Conservation (phyloP, 2,888 invertebrate genomes). For the Halictus ligatus region DNA sequence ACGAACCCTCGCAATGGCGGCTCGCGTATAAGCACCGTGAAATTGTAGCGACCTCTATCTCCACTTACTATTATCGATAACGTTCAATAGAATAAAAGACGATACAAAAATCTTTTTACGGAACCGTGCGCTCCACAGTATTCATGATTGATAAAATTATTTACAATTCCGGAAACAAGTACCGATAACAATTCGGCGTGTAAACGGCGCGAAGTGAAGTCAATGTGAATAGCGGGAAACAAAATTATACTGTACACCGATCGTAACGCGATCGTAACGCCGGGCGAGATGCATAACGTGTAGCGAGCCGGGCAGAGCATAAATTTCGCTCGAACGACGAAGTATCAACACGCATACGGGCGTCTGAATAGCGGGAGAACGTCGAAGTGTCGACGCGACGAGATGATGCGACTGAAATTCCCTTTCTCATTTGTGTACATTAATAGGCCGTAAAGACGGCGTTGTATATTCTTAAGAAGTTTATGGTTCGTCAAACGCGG, state of each 20-base stretch:
- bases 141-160: neutral
- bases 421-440: conserved; percentile 26
- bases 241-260: neutral
- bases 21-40: too few species aligned
- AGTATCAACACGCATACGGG: neutral
- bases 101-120: too few species aligned
- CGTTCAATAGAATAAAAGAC: too few species aligned
- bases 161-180: neutral
- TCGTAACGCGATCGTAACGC: neutral
- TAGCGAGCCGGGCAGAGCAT: conserved; percentile 1
- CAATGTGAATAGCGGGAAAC: neutral
- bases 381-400: neutral
- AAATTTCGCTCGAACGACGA: conserved; percentile 21
- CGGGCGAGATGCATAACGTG: conserved; percentile 1
- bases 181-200: neutral
- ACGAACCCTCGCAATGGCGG: too few species aligned
- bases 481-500: conserved; percentile 48
- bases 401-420: conserved; percentile 12
- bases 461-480: conserved; percentile 24
- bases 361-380: neutral
- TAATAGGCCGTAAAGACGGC: conserved; percentile 40
- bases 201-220: neutral
- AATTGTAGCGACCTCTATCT: too few species aligned
- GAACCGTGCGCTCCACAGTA: too few species aligned
- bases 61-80: too few species aligned